Evolutionary conservation across 1,140 invertebrate genomes (phyloP).

Genomic region (Dreissena rostriformis): DNA sequence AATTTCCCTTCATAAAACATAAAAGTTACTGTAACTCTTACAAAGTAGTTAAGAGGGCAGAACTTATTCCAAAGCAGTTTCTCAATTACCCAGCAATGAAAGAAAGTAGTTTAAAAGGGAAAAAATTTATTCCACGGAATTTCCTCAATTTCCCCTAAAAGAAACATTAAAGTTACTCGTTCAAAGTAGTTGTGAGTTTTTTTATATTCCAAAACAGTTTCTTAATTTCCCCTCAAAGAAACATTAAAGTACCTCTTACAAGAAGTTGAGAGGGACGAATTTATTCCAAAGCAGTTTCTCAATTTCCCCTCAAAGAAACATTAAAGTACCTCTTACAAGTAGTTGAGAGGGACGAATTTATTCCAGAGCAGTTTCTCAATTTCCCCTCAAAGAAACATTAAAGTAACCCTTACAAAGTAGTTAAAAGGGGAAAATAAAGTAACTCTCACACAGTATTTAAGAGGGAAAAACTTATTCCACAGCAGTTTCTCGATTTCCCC

Average conservation of each 20-base stretch:
- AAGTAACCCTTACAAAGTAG: conserved; percentile 86
- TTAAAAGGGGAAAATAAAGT: too few relatives aligned
- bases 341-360: too few relatives aligned
- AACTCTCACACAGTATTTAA: too few relatives aligned
- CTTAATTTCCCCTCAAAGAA: not conserved
- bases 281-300: conserved; percentile 94
- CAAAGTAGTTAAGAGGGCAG: too few relatives aligned
- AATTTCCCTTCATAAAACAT: conserved; percentile 91
- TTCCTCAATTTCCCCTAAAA: not conserved
- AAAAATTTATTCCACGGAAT: conserved; percentile 77
- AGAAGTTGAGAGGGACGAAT: conserved; percentile 88
- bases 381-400: not conserved
- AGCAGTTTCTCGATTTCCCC: conserved; percentile 93
- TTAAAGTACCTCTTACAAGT: too few relatives aligned
- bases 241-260: too few relatives aligned
- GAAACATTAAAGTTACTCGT: too few relatives aligned
- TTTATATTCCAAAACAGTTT: not conserved
- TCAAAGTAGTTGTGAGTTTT: too few relatives aligned
- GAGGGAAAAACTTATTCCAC: conserved; percentile 91
- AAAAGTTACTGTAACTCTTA: too few relatives aligned
- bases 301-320: conserved; percentile 91
- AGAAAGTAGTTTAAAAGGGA: conserved; percentile 86
- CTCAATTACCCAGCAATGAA: not conserved
- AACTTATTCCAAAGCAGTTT: not conserved
- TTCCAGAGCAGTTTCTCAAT: not conserved